Evolutionary conservation across 1,140 invertebrate species (phyloP).

Genomic region (Cecropterus lyciades): DNA sequence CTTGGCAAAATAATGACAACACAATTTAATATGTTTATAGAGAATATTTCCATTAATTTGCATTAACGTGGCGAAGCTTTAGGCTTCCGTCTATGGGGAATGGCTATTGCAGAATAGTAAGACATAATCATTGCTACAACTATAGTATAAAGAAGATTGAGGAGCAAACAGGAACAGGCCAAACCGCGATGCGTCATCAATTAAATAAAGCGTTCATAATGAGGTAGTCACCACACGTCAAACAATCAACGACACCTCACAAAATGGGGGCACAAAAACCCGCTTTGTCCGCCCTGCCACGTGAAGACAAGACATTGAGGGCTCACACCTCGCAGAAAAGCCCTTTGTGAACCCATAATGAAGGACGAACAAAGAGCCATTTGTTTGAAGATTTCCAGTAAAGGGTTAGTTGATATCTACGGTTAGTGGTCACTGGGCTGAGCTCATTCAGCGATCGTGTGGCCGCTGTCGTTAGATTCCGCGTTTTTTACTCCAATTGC

Average conservation of each 20-base stretch:
- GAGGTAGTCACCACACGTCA: conserved; percentile 35
- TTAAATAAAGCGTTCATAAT: conserved; percentile 21
- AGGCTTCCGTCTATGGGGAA: too few species aligned
- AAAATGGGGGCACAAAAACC: conserved; percentile 42
- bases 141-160: background rate
- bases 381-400: conserved; percentile 44
- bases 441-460: conserved; percentile 27
- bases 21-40: too few species aligned
- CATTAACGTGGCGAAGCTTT: too few species aligned
- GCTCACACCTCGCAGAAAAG: conserved; percentile 52
- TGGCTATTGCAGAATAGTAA: background rate
- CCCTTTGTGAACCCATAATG: conserved; percentile 39
- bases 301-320: conserved; percentile 38
- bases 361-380: conserved; percentile 39
- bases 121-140: background rate
- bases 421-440: conserved; percentile 42
- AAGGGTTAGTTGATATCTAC: conserved; percentile 50
- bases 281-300: conserved; percentile 39
- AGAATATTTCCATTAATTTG: too few species aligned
- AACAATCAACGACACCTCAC: conserved; percentile 46
- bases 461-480: conserved; percentile 20
- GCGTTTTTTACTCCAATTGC: background rate
- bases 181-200: conserved; percentile 20
- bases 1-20: too few species aligned
- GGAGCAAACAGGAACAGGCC: background rate